phyloP scores from a whole-genome alignment of 2,113 vertebrate species.

The Nyctereutes procyonoides region DNA sequence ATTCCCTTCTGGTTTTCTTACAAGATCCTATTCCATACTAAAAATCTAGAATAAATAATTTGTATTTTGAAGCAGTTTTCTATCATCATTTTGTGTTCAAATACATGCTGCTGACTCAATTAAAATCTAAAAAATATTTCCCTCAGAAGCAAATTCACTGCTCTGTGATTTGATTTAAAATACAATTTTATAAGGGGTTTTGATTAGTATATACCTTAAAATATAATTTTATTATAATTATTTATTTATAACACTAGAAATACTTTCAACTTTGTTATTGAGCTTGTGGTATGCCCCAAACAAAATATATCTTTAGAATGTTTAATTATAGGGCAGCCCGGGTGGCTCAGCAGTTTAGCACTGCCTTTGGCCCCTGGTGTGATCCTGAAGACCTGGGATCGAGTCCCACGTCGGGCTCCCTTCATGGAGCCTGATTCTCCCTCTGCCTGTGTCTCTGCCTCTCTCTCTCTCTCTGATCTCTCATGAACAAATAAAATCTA shows the following conservation, averaged over 20 bases:
- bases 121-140: background rate
- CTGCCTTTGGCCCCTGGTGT: no score
- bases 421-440: no score
- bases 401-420: no score
- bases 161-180: background rate
- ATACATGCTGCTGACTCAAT: background rate
- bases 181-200: background rate
- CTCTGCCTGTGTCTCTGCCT: no score
- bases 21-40: background rate
- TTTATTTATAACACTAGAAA: background rate
- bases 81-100: background rate
- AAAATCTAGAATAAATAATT: background rate
- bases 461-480: no score
- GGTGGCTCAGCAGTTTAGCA: no score
- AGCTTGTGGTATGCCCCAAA: background rate
- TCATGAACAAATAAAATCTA: no score
- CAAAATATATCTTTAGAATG: background rate
- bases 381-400: no score
- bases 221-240: background rate
- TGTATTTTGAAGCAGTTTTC: background rate
- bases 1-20: background rate
- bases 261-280: background rate
- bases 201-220: background rate
- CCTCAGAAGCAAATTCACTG: background rate
- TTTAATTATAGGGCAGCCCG: background rate